Base-by-base conservation (phyloP, 2,888 invertebrate genomes). In the Pammene aurita region DNA sequence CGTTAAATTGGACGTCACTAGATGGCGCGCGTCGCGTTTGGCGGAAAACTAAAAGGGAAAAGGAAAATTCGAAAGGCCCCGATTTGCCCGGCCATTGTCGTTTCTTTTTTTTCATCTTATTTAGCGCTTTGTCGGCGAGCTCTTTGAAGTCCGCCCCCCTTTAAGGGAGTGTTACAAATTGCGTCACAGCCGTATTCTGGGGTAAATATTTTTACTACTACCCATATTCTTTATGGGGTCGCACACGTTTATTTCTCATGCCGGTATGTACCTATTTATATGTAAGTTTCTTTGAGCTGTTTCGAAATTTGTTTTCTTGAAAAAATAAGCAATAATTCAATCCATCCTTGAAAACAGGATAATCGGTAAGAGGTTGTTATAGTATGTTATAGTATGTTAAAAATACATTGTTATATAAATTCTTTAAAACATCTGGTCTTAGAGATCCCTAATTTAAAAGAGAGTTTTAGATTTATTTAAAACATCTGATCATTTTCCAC, bases 101-200 rank as follows among this genome's bases (percentile, higher is more conserved):
- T 88, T 87, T 83, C 79, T 86, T 82, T 87, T 86, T 89, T 91
- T 90, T 90, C 92, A 89, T 91, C 90, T 92, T 92, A 92, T 92
- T 92, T 91, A 89, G 88, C 89, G 89, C 91, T 92, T 91, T 92
- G 92, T 92, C 91, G 92, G 90, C 86, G 77, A 77, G 86, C 85
- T 86, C 90, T 92, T 92, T 92, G 92, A 92, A 87, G 92, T 91
- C 78, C 75, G 83, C 76, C 75, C 74, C 74, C 75, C 72, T 67
- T 54, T 41, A 62, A 74, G 79, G 83, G 88, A 87, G 88, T 87
- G 88, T 86, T 84, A 85, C 90, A 90, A 90, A 92, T 92, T 92
- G 88, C 90, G 90, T 89, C 87, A 88, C 85, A 86, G 82, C 80
- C 82, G 85, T 82, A 84, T 85, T 86, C 83, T 84, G 82, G 83